Evolutionary conservation across 1,140 invertebrate genomes (phyloP), one percentile per base, ranked within the genome.

Genomic region (Drosophila nigrodunni): DNA sequence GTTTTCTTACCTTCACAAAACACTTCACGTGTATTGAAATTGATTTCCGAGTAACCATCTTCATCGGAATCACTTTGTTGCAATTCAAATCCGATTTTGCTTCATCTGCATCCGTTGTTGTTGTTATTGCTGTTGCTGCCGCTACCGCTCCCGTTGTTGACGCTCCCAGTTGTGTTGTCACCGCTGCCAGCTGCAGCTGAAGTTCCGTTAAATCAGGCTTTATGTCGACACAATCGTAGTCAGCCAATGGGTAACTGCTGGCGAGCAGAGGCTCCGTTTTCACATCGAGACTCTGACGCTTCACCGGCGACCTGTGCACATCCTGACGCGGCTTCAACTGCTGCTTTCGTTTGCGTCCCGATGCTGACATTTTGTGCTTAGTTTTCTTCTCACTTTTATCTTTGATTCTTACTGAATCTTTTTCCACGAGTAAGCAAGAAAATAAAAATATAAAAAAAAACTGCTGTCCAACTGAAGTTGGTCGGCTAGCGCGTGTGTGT

Each of bases 51-150:
- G 18, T 90, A 90, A 18, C 86, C 86, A 41, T 90, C 86, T 10
- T 90, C 86, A 35, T 90, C 86, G 1, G 82, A 87, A 37, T 90
- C 86, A 49, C 88, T 90, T 66, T 87, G 78, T 41, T 90, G 82
- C 15, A 64, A 25, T 3, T 90, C 15, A 80, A 25, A 4, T 82
- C 77, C 2, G 8, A 35, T 44, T 74, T 58, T 25, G 1, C 18
- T 7, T 64, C 60, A 10, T 65, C 52, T 25, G 66, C 39, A 9
- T 60, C 43, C 9, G 37, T 7, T n/a, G 46, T n/a, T 9, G 43
- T 52, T 21, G n/a, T 49, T 6, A 54, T 3, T 35, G 8, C 25
- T 25, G 25, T 4, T 4, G 25, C 25, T 25, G 2, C 18, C 3
- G 52, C 60, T n/a, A 54, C 52, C 10, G 66, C 39, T 10, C 54